Base-by-base conservation (phyloP, 1,140 invertebrate species). In the Gyrodactylus salaris region DNA sequence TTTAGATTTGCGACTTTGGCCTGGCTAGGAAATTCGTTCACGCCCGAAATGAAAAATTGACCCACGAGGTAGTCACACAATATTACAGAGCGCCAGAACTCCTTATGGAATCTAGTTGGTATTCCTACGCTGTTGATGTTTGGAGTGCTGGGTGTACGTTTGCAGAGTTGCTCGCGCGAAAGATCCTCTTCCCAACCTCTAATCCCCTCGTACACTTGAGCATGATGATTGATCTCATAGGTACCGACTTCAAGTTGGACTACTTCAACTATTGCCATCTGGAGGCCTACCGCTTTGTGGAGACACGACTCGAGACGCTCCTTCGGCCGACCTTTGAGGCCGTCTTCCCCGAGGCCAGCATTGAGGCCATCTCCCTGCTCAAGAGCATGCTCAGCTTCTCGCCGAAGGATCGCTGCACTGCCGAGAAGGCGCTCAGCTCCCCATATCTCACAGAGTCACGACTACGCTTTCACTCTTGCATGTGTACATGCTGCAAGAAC, bases 131-230 rank as follows among this genome's bases (percentile, higher is more conserved):
- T 0, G 89, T 98, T 34, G 94, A 98, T 79, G 89, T 97, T 20
- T 98, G 93, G 94, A 91, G 89, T 68, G 91, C 97, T 25, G 94
- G 94, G n/a, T 98, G 94, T 80, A 98, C 97, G 78, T 97, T 98
- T 79, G 93, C 91, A 2, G 94, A 97, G 80, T 85, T 98, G 23
- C 84, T 98, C 0, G 88, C 90, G 68, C 83, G 94, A 74, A 84
- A 91, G 74, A 98, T 99, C 76, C 84, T 99, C 25, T 99, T 99
- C 83, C 92, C 34, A 7, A 54, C 34, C 7, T 54, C 34, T 7
- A 54, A 54, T 54, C 34, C 34, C n/a, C 34, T 54, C n/a, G 34
- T 54, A 7, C 34, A 54, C n/a, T 54, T 54, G n/a, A n/a, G 34
- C 7, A 54, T 54, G 34, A 54, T 54, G 7, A 54, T 54, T 16